These are phyloP conservation scores for Glomeris marginata DNA, from an alignment of 2,888 invertebrate species.

Conservation along the genomic window DNA sequence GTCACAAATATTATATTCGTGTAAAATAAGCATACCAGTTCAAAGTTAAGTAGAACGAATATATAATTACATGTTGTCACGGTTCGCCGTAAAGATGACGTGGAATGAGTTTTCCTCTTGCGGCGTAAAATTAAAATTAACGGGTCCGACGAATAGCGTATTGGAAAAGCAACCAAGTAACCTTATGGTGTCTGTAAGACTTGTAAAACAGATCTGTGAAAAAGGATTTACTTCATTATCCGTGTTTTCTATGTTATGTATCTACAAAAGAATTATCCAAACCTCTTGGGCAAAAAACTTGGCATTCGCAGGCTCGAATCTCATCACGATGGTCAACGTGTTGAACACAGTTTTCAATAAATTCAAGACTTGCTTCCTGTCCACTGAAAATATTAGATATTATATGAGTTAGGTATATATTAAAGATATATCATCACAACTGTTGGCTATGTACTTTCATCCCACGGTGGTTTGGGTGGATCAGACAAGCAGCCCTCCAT, in stretches of 20 bases:
- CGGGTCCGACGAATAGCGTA: not conserved
- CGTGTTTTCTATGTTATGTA: not conserved
- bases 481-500: conserved; percentile 65
- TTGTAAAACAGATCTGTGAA: conserved; percentile 72
- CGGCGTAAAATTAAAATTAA: conserved; percentile 17
- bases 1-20: not conserved
- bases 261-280: conserved; percentile 17
- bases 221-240: not conserved
- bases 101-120: conserved; percentile 41
- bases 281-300: conserved; percentile 95
- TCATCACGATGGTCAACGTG: conserved; percentile 91
- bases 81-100: conserved; percentile 58
- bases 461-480: conserved; percentile 36
- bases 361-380: conserved; percentile 47
- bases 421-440: too few species aligned
- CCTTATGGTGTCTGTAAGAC: conserved; percentile 80
- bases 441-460: too few species aligned
- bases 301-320: conserved; percentile 98
- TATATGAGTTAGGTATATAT: too few species aligned
- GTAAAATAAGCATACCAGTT: not conserved
- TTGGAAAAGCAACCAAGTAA: conserved; percentile 73
- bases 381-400: conserved; percentile 21
- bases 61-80: conserved; percentile 37
- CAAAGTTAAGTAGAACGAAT: not conserved
- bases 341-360: conserved; percentile 80